Base-by-base conservation (phyloP, 2,888 invertebrate species). In the Fabriciana adippe region DNA sequence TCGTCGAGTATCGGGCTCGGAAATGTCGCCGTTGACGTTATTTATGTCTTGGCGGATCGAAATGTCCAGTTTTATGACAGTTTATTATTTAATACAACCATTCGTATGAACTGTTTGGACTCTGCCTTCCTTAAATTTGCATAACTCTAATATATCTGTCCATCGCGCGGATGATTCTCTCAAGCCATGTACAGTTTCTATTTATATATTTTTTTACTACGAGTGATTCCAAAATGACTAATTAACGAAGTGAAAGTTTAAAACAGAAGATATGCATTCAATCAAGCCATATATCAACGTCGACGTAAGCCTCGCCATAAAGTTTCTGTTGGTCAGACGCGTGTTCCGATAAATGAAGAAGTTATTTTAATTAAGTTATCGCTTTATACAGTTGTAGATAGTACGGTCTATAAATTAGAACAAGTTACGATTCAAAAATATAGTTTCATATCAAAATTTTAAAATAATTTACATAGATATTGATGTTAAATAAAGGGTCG, bases 1-100 rank as follows among this genome's bases (percentile, higher is more conserved):
- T 78, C 85, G 81, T 83, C 84, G 81, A 84, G 84, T 86, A 84
- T 82, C 84, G 85, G 85, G 84, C 84, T 84, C 83, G 78, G 69
- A 76, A 77, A 77, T 76, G 78, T 80, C 81, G 84, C 78, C 80
- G 84, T 80, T 83, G 86, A 82, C 81, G 82, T 88, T 84, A 87
- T 89, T 89, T 88, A 88, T 89, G 79, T 75, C 76, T 77, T 67
- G 69, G 63, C 67, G 63, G 78, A 81, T 79, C 79, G 73, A 74
- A 74, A 80, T 76, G 78, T 80, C 81, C 79, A 79, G 69, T 71
- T 72, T 74, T 79, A 75, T 84, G 84, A 81, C 84, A 81, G 79
- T 81, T 79, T 31, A 35, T 8, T 35, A 35, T 35, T 35, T 1
- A 35, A 35, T 8, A 35, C 8, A 8, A 35, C 11, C 35, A 41